Evolutionary conservation across 2,888 invertebrate genomes (phyloP).

Genomic region (Phaonia tiefii): DNA sequence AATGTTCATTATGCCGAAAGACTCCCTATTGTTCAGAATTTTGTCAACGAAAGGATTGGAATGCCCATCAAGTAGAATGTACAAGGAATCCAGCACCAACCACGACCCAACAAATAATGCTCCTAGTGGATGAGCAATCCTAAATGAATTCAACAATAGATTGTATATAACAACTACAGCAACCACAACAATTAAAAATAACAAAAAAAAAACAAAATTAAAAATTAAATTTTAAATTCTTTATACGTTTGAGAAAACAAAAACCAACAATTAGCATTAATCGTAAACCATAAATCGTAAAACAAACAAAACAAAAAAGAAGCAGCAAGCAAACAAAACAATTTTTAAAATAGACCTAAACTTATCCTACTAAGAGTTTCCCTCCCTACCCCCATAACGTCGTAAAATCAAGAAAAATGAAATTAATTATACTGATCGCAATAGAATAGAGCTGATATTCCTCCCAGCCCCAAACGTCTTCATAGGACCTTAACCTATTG

Average conservation of each 20-base stretch:
- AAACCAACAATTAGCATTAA: slow-evolving; percentile 67
- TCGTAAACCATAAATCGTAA: slow-evolving; percentile 47
- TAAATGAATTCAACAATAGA: slow-evolving; percentile 78
- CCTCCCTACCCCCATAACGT: not conserved
- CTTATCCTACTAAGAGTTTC: slow-evolving; percentile 40
- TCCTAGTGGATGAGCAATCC: slow-evolving; percentile 89
- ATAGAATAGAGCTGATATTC: not conserved
- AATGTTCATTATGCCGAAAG: slow-evolving; percentile 91
- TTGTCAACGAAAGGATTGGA: slow-evolving; percentile 95
- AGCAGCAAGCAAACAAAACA: slow-evolving; percentile 46
- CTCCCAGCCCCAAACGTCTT: not conserved
- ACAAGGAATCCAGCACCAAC: slow-evolving; percentile 86
- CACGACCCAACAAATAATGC: slow-evolving; percentile 91
- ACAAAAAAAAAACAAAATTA: slow-evolving; percentile 31
- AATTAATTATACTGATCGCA: slow-evolving; percentile 36
- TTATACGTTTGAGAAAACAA: slow-evolving; percentile 73
- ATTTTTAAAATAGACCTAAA: slow-evolving; percentile 42
- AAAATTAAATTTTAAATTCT: slow-evolving; percentile 70
- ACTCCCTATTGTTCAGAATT: slow-evolving; percentile 95
- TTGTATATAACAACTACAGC: slow-evolving; percentile 39
- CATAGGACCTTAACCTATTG: not conserved
- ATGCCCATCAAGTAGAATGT: slow-evolving; percentile 91
- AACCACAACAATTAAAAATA: slow-evolving; percentile 62
- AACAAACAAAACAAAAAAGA: slow-evolving; percentile 45
- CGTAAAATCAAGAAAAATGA: slow-evolving; percentile 38